Conservation (phyloP, 1,140 invertebrate species). For the Nymphalis io region DNA sequence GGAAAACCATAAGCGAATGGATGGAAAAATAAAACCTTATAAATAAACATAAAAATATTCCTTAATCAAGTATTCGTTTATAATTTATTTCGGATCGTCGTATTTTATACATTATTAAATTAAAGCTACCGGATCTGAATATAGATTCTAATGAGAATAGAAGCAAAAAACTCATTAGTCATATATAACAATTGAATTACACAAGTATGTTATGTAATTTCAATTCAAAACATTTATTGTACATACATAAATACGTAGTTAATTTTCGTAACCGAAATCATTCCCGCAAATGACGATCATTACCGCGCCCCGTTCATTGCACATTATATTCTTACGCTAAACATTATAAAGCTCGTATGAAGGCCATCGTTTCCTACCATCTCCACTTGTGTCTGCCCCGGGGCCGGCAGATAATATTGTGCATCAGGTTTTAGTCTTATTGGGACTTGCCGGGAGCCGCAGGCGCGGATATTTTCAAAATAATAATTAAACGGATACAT, state of each 20-base stretch:
- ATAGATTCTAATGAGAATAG: too few species aligned
- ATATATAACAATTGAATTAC: too few species aligned
- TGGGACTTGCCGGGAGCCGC: slow-evolving; percentile 45
- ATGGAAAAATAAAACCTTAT: too few species aligned
- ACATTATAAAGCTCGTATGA: slow-evolving; percentile 19
- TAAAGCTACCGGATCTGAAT: too few species aligned
- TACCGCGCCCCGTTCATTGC: not conserved
- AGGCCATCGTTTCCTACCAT: slow-evolving; percentile 31
- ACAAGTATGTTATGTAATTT: too few species aligned
- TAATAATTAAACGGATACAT: slow-evolving; percentile 79
- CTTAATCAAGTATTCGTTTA: too few species aligned
- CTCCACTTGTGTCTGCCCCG: slow-evolving; percentile 26
- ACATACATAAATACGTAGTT: not conserved
- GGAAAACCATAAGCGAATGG: too few species aligned
- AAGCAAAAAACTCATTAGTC: too few species aligned
- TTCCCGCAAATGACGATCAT: not conserved
- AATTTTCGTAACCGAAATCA: not conserved
- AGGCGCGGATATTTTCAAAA: slow-evolving; percentile 77
- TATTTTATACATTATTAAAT: too few species aligned
- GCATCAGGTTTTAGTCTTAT: slow-evolving; percentile 32
- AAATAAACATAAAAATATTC: too few species aligned
- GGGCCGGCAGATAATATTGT: slow-evolving; percentile 29
- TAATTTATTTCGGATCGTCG: too few species aligned
- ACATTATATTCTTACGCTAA: slow-evolving; percentile 14
- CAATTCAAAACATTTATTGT: too few species aligned